A percentile compares a stretch with the other conserved stretches of the same genome.
phyloP scores from a whole-genome alignment of 2,888 invertebrate genomes.

The Patella caerulea region DNA sequence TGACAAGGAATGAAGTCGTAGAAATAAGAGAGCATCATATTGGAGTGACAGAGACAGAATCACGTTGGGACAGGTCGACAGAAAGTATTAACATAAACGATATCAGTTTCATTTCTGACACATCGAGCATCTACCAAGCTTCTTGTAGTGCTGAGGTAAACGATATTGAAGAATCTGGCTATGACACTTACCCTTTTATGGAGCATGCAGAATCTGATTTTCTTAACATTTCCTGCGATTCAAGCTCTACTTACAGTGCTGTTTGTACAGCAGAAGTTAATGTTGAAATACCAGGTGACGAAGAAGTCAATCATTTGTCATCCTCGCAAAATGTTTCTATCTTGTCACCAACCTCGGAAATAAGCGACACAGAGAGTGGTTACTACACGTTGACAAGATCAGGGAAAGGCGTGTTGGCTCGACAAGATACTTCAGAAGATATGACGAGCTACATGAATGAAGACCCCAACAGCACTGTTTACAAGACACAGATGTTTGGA shows the following conservation, averaged over 20 bases:
- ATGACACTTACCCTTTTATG: neutral
- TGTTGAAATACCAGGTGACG: neutral
- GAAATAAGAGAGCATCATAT: neutral
- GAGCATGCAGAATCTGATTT: neutral
- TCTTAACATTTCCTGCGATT: neutral
- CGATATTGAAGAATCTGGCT: neutral
- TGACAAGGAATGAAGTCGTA: too few relatives aligned
- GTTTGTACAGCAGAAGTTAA: constrained; percentile 9
- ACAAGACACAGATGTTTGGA: neutral
- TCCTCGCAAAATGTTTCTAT: neutral
- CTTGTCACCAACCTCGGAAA: neutral
- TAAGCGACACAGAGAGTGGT: constrained; percentile 1
- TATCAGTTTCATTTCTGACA: neutral
- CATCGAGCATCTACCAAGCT: neutral
- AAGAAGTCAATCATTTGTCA: neutral
- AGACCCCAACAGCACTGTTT: neutral
- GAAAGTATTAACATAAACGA: neutral
- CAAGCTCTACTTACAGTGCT: neutral
- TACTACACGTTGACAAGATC: constrained; percentile 7
- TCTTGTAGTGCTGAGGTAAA: constrained; percentile 5
- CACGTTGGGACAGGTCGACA: neutral
- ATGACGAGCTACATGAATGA: neutral
- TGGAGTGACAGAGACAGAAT: neutral
- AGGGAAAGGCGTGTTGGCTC: neutral
- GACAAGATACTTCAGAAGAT: neutral